phyloP scores from a whole-genome alignment of 2,888 invertebrate genomes.

The Aleiodes alternator region DNA sequence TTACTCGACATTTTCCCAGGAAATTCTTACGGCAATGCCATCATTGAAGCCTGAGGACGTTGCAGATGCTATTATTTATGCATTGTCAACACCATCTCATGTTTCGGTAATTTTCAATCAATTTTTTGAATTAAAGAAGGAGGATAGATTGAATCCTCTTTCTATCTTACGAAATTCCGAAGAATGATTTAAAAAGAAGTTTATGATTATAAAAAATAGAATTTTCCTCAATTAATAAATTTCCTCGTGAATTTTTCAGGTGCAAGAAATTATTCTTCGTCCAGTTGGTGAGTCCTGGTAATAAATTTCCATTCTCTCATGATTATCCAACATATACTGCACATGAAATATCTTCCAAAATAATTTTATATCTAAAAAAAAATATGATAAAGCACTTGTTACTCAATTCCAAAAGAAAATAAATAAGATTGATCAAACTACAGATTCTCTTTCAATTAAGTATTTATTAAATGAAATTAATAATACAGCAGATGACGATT shows the following conservation, averaged over 20 bases:
- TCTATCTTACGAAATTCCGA: too few species aligned
- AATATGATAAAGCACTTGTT: not conserved
- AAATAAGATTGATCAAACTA: constrained; percentile 3
- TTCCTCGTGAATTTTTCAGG: constrained; percentile 53
- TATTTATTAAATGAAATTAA: constrained; percentile 14
- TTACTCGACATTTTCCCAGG: constrained; percentile 62
- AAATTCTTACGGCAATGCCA: constrained; percentile 71
- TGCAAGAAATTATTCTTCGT: constrained; percentile 65
- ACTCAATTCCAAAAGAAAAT: not conserved
- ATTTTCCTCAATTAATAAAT: not conserved
- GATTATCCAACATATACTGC: too few species aligned
- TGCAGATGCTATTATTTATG: constrained; percentile 80
- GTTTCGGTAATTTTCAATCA: constrained; percentile 76
- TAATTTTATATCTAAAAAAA: constrained; percentile 1
- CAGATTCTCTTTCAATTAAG: not conserved
- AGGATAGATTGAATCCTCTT: too few species aligned
- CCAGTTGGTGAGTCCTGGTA: constrained; percentile 68
- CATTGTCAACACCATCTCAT: constrained; percentile 79
- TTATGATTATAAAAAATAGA: not conserved
- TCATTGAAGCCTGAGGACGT: constrained; percentile 79
- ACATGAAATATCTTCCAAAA: not conserved
- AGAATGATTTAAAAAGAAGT: not conserved
- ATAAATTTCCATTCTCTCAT: not conserved
- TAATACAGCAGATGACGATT: constrained; percentile 16
- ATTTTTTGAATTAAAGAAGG: not conserved